A percentile compares a stretch with the other conserved stretches of the same genome.
Evolutionary conservation across 1,140 invertebrate genomes (phyloP).

Genomic region (Gyrodactylus bullatarudis): DNA sequence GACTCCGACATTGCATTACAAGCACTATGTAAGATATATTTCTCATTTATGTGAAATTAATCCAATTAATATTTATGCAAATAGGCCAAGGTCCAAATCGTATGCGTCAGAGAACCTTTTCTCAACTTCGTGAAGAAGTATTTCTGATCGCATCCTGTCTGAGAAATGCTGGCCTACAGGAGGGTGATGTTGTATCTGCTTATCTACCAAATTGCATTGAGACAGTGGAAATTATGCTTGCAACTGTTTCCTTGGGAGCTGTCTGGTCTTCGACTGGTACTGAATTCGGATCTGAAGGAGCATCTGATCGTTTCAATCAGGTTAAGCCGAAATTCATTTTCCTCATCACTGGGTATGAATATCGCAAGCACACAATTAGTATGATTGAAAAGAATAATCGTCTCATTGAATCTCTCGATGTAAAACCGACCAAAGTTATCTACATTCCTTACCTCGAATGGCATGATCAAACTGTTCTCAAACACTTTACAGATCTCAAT

Average conservation of each 20-base stretch:
- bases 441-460: background rate
- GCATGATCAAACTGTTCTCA: no score
- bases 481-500: no score
- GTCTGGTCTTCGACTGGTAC: slow-evolving; percentile 20
- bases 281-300: slow-evolving; percentile 17
- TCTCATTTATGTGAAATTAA: background rate
- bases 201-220: slow-evolving; percentile 13
- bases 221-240: slow-evolving; percentile 18
- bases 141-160: slow-evolving; percentile 10
- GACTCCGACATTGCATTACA: background rate
- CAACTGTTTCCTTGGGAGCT: slow-evolving; percentile 17
- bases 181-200: slow-evolving; percentile 13
- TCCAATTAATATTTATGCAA: background rate
- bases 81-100: background rate
- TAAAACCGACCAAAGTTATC: background rate
- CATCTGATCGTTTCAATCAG: background rate
- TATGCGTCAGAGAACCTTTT: background rate
- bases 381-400: background rate
- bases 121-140: background rate
- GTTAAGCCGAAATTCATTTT: background rate
- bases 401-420: background rate
- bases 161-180: slow-evolving; percentile 10
- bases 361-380: background rate
- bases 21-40: background rate
- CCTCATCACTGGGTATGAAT: background rate